These are phyloP conservation scores for Drosophila leontia DNA, from an alignment of 1,140 invertebrate genomes.

Conservation along the genomic window DNA sequence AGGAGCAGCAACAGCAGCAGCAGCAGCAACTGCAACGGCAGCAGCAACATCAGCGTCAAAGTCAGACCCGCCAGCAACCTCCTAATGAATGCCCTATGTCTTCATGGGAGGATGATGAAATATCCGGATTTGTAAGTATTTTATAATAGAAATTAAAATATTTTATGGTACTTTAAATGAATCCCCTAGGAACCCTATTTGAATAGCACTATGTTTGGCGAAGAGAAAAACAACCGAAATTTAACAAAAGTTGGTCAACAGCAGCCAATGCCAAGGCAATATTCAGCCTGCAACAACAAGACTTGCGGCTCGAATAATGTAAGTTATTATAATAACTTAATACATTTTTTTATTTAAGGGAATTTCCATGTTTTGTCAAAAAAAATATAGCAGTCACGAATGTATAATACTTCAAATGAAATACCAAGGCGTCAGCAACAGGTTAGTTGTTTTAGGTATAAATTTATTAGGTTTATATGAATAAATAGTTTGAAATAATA, in stretches of 20 bases:
- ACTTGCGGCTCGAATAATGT: background rate
- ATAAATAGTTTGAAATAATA: background rate
- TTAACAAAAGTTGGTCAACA: background rate
- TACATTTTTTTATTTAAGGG: background rate
- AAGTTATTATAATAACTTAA: background rate
- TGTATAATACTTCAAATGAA: background rate
- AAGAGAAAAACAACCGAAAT: background rate
- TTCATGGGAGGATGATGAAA: slow-evolving; percentile 1
- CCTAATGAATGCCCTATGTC: background rate
- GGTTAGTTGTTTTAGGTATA: background rate
- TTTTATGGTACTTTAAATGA: background rate
- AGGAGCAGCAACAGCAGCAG: background rate
- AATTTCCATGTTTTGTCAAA: background rate
- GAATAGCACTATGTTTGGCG: slow-evolving; percentile 44
- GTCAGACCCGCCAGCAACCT: background rate
- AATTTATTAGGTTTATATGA: background rate
- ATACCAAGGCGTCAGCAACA: background rate
- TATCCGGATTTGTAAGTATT: slow-evolving; percentile 37
- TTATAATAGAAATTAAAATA: background rate
- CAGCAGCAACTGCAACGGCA: background rate
- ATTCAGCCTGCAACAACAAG: background rate
- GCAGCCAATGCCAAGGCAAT: background rate
- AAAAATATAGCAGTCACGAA: background rate
- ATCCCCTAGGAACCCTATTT: slow-evolving; percentile 25
- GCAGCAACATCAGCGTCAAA: background rate